A percentile compares a stretch with the other conserved stretches of the same genome.
phyloP scores from a whole-genome alignment of 2,888 invertebrate genomes.

The Clepsis dumicolana region DNA sequence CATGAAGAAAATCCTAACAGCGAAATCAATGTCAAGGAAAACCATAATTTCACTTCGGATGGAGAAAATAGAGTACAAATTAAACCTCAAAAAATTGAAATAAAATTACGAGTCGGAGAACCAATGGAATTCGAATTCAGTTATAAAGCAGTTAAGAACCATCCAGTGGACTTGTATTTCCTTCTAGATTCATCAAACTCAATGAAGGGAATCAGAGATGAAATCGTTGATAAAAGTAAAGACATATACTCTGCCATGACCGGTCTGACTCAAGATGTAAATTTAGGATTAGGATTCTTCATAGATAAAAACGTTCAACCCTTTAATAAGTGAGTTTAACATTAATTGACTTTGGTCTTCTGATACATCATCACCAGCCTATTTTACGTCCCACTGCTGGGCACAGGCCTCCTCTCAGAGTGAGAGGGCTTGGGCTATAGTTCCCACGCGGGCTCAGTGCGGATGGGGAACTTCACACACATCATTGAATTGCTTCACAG shows the following conservation, averaged over 20 bases:
- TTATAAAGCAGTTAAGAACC: slow-evolving; percentile 33
- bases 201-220: slow-evolving; percentile 7
- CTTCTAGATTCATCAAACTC: slow-evolving; percentile 24
- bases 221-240: slow-evolving; percentile 12
- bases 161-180: slow-evolving; percentile 35
- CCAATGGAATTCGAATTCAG: slow-evolving; percentile 20
- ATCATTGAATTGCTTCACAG: too few species aligned
- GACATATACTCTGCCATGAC: slow-evolving; percentile 26
- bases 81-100: slow-evolving; percentile 30
- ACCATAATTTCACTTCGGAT: slow-evolving; percentile 15
- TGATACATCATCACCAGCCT: too few species aligned
- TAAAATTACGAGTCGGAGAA: slow-evolving; percentile 31
- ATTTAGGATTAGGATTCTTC: slow-evolving; percentile 34
- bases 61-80: slow-evolving; percentile 25
- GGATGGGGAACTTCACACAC: too few species aligned
- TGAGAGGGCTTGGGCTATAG: too few species aligned
- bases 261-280: slow-evolving; percentile 14
- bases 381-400: too few species aligned
- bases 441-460: too few species aligned
- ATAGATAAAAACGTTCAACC: slow-evolving; percentile 30
- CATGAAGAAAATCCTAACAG: slow-evolving; percentile 14
- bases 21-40: background rate
- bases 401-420: too few species aligned
- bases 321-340: slow-evolving; percentile 19
- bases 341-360: too few species aligned